phyloP scores from a whole-genome alignment of 2,888 invertebrate genomes.

The Phytoseiulus persimilis region DNA sequence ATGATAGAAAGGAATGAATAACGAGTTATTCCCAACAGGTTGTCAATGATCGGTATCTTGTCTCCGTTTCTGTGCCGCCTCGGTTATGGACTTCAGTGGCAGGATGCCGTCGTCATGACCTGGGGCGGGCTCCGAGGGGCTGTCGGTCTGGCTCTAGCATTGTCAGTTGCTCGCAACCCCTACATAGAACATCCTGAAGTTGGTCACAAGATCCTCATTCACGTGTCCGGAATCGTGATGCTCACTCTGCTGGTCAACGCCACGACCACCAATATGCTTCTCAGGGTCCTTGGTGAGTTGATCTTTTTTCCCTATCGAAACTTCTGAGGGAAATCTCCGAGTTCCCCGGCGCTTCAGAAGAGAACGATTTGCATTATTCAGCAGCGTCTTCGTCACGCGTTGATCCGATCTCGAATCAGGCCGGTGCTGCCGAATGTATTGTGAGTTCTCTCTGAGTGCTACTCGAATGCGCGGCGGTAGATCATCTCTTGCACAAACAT shows the following conservation, averaged over 20 bases:
- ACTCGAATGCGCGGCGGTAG: not conserved
- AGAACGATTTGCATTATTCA: not conserved
- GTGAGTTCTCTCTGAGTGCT: not conserved
- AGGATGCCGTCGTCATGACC: constrained; percentile 56
- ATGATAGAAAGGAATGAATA: too few relatives aligned
- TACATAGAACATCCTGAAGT: constrained; percentile 49
- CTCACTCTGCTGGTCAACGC: constrained; percentile 58
- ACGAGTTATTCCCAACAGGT: constrained; percentile 46
- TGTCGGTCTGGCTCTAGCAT: constrained; percentile 57
- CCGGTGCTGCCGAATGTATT: too few relatives aligned
- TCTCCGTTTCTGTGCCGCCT: constrained; percentile 55
- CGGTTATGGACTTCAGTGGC: constrained; percentile 59
- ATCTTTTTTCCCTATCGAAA: constrained; percentile 52
- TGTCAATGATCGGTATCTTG: constrained; percentile 54
- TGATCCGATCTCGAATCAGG: too few relatives aligned
- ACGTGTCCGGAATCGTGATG: constrained; percentile 57
- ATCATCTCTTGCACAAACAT: not conserved
- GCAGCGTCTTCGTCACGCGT: not conserved
- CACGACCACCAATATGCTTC: constrained; percentile 55
- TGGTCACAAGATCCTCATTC: constrained; percentile 52
- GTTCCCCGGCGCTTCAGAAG: not conserved
- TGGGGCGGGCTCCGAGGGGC: constrained; percentile 61
- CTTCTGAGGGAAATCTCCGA: constrained; percentile 52
- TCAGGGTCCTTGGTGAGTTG: constrained; percentile 55
- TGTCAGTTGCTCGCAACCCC: constrained; percentile 52